Conservation (phyloP, 1,140 invertebrate species). For the Euura lappo region DNA sequence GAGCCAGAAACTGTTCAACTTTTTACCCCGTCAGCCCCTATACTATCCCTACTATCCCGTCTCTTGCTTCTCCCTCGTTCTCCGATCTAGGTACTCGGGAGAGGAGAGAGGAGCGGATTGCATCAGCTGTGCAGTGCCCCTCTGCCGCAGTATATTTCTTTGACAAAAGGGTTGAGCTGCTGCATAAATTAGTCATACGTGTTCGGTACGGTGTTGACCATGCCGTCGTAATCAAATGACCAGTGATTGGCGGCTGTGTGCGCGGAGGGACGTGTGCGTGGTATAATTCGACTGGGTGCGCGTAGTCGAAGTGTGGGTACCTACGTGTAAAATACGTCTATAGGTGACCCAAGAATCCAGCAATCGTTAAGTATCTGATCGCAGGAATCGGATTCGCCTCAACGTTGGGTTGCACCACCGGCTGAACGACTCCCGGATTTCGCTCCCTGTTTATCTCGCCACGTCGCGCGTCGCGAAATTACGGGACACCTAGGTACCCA, state of each 20-base stretch:
- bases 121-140: neutral
- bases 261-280: neutral
- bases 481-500: too few relatives aligned
- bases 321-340: too few relatives aligned
- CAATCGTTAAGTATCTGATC: too few relatives aligned
- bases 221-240: neutral
- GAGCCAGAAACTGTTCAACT: neutral
- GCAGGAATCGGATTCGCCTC: too few relatives aligned
- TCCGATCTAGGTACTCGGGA: neutral
- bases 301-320: neutral
- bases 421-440: too few relatives aligned
- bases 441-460: too few relatives aligned
- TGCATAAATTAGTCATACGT: neutral
- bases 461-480: too few relatives aligned
- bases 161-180: neutral
- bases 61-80: too few relatives aligned
- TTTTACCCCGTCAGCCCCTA: neutral
- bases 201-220: neutral
- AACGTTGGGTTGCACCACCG: too few relatives aligned
- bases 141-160: neutral
- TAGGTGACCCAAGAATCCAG: too few relatives aligned
- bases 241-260: neutral
- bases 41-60: neutral
- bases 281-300: neutral
- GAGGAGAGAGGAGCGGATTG: neutral